Evolutionary conservation across 2,888 invertebrate species (phyloP).

Genomic region (Conomelus anceps): DNA sequence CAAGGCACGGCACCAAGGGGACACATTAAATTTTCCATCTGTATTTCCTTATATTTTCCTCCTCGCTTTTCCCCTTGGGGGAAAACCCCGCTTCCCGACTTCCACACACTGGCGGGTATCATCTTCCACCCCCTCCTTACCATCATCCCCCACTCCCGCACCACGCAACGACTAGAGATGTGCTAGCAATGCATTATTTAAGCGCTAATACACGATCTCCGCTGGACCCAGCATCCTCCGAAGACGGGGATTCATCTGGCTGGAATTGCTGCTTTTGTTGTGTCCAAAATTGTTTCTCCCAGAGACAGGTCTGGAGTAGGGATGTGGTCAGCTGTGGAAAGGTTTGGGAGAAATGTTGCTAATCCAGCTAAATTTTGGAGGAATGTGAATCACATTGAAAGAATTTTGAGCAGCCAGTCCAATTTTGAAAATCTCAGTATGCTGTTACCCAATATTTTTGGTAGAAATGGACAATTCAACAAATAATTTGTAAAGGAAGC

Average conservation of each 20-base stretch:
- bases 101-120: too few relatives aligned
- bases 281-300: not conserved
- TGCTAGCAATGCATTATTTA: not conserved
- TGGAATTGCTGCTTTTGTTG: not conserved
- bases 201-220: not conserved
- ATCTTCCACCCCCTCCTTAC: not conserved
- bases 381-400: too few relatives aligned
- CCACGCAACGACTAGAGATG: too few relatives aligned
- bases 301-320: not conserved
- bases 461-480: too few relatives aligned
- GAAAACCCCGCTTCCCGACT: not conserved
- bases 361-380: too few relatives aligned
- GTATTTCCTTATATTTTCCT: conserved; percentile 6
- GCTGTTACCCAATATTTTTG: too few relatives aligned
- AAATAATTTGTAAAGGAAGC: too few relatives aligned
- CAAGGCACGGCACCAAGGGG: conserved; percentile 3
- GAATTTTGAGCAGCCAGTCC: too few relatives aligned
- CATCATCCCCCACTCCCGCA: not conserved
- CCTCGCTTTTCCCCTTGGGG: not conserved
- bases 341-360: too few relatives aligned
- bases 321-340: too few relatives aligned
- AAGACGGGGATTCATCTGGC: not conserved
- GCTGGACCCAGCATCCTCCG: too few relatives aligned
- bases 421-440: too few relatives aligned
- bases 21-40: conserved; percentile 6